A percentile compares a stretch with the other conserved stretches of the same genome.
Conservation (phyloP, 2,113 vertebrate genomes). For the Anser brachyrhynchus region DNA sequence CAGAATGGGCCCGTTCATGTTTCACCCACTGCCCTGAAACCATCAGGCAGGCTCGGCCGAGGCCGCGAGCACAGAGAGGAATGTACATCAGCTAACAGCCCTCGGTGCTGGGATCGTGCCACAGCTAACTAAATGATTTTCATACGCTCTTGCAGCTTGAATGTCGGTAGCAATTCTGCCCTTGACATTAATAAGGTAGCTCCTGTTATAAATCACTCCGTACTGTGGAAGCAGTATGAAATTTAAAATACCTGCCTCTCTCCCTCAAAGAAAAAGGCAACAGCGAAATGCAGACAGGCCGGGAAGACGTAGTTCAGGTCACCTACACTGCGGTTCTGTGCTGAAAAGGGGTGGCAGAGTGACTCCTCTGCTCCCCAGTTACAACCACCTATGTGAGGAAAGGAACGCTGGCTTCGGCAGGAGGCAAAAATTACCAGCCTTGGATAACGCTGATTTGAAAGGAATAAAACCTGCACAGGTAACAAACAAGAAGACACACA, state of each 20-base stretch:
- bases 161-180: constrained; percentile 2
- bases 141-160: background rate
- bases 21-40: background rate
- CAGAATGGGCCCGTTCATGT: background rate
- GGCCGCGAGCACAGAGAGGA: background rate
- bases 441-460: background rate
- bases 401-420: background rate
- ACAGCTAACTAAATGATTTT: background rate
- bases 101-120: background rate
- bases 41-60: background rate
- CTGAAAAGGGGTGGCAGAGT: background rate
- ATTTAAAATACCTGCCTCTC: background rate
- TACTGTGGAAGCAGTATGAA: background rate
- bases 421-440: background rate
- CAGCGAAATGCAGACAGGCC: background rate
- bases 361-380: background rate
- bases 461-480: background rate
- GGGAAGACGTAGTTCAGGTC: background rate
- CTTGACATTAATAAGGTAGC: constrained; percentile 21
- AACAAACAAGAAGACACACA: background rate
- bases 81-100: background rate
- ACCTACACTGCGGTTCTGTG: background rate
- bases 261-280: background rate
- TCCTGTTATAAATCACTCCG: background rate
- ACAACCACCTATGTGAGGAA: background rate